Conservation (phyloP, 64 coral and sea anemone genomes). For the Pocillopora damicornis region DNA sequence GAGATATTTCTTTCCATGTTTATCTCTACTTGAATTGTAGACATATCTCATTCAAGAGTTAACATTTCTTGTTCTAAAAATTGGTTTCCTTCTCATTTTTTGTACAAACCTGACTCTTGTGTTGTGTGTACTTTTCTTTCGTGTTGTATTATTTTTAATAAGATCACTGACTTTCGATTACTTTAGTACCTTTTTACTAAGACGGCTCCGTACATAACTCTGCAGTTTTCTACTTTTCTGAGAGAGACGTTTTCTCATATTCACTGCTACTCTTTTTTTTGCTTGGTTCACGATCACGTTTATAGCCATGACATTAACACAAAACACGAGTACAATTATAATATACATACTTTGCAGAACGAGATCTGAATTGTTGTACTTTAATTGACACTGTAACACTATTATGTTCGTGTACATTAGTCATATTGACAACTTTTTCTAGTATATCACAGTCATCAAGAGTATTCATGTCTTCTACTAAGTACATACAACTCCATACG, state of each 20-base stretch:
- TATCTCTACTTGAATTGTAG: no score
- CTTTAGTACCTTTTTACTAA: not conserved
- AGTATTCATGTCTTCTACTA: not conserved
- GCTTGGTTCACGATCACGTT: constrained; percentile 54
- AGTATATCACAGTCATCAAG: not conserved
- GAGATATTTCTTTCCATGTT: no score
- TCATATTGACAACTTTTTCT: not conserved
- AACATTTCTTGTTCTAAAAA: not conserved
- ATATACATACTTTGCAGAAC: constrained; percentile 45
- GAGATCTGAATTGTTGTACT: constrained; percentile 48
- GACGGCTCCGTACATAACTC: not conserved
- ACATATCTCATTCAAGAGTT: not conserved
- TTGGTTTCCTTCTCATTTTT: not conserved
- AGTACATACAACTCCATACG: no score
- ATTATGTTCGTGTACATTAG: not conserved
- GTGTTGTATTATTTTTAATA: constrained; percentile 15
- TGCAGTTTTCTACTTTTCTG: constrained; percentile 8
- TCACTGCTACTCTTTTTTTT: constrained; percentile 31
- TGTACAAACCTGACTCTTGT: constrained; percentile 3
- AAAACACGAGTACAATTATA: constrained; percentile 44
- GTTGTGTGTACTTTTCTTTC: not conserved
- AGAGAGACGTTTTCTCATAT: constrained; percentile 4
- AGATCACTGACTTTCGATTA: not conserved
- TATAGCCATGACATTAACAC: constrained; percentile 29
- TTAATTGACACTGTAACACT: constrained; percentile 35